phyloP scores from a whole-genome alignment of 2,797 vertebrate species.

The Euthynnus affinis region DNA sequence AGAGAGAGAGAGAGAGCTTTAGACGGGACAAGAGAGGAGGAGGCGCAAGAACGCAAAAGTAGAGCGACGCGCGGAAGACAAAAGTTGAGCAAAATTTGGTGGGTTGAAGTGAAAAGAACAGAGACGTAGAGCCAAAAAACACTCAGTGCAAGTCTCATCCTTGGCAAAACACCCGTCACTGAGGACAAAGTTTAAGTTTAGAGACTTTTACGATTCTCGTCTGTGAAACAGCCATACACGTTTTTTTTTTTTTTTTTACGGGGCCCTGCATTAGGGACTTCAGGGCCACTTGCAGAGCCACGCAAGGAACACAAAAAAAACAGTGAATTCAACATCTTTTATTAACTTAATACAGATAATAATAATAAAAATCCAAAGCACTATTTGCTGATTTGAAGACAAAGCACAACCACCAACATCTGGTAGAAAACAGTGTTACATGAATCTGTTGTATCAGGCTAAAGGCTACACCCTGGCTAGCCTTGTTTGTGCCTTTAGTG shows the following conservation, averaged over 20 bases:
- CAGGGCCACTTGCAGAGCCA: constrained; percentile 27
- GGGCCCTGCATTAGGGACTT: constrained; percentile 34
- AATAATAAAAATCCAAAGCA: constrained; percentile 60
- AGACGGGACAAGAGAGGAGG: not conserved
- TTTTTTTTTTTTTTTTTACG: no score
- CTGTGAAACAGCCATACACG: constrained; percentile 34
- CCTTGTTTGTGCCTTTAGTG: constrained; percentile 66
- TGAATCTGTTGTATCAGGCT: constrained; percentile 44
- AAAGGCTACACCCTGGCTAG: constrained; percentile 36
- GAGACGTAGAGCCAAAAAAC: not conserved
- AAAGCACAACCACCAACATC: constrained; percentile 74
- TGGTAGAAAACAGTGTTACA: constrained; percentile 38
- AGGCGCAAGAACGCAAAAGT: not conserved
- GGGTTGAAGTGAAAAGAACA: not conserved
- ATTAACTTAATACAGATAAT: constrained; percentile 18
- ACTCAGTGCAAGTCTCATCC: constrained; percentile 4
- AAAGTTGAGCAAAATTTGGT: not conserved
- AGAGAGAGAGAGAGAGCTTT: constrained; percentile 2
- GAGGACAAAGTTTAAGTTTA: constrained; percentile 20
- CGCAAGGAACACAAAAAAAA: constrained; percentile 2
- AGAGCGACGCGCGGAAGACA: not conserved
- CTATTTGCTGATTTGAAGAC: constrained; percentile 37
- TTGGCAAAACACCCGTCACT: constrained; percentile 14
- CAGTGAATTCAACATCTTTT: constrained; percentile 41
- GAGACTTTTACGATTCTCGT: constrained; percentile 21